These are phyloP conservation scores for Physella acuta DNA, from an alignment of 1,140 invertebrate species.

Conservation along the genomic window DNA sequence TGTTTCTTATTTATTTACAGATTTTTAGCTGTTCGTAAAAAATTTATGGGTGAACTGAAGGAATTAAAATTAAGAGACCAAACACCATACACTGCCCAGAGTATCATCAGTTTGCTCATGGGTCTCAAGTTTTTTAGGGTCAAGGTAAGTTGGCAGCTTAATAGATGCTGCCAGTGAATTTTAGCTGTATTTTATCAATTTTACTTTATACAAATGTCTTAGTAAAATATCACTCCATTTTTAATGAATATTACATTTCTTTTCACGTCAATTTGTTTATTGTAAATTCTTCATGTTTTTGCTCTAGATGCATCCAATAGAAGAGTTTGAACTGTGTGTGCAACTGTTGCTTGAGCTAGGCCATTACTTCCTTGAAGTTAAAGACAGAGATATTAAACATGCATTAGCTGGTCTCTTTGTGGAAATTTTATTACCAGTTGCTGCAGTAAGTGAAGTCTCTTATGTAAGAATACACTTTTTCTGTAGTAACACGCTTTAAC, in stretches of 20 bases:
- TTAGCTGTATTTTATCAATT: too few relatives aligned
- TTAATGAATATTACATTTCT: too few relatives aligned
- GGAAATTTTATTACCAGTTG: constrained; percentile 96
- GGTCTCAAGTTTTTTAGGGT: constrained; percentile 99
- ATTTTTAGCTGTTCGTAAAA: constrained; percentile 87
- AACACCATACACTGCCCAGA: constrained; percentile 85
- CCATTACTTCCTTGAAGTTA: constrained; percentile 93
- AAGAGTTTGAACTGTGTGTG: constrained; percentile 98
- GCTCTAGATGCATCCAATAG: constrained; percentile 93
- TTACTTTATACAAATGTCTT: too few relatives aligned
- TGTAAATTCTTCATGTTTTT: too few relatives aligned
- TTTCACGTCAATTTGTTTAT: too few relatives aligned
- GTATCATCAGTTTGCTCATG: constrained; percentile 96
- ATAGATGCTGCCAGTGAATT: too few relatives aligned
- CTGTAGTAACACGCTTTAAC: too few relatives aligned
- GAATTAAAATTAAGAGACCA: constrained; percentile 84
- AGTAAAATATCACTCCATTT: too few relatives aligned
- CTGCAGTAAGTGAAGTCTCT: constrained; percentile 88
- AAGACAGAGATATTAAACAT: constrained; percentile 98
- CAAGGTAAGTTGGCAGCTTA: constrained; percentile 68
- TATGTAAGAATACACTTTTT: too few relatives aligned
- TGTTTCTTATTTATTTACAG: constrained; percentile 55
- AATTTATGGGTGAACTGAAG: constrained; percentile 91
- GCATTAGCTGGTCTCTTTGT: constrained; percentile 96
- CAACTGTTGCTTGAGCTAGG: constrained; percentile 98